A percentile compares a stretch with the other conserved stretches of the same genome.
Conservation (phyloP, 2,888 invertebrate genomes). For the Dimorphilus gyrociliatus region DNA sequence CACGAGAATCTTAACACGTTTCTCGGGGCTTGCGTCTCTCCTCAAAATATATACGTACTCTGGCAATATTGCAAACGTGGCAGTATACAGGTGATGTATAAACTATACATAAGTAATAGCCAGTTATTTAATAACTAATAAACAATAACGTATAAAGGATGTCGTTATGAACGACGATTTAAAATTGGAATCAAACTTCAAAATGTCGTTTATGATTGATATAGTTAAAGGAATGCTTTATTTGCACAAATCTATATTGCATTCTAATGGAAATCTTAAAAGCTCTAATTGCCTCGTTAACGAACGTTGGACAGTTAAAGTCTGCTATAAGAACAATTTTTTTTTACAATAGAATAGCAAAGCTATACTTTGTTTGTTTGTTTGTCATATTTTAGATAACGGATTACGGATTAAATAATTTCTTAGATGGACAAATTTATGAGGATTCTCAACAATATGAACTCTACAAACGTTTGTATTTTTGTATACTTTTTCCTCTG, state of each 20-base stretch:
- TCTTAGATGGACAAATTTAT: slow-evolving; percentile 47
- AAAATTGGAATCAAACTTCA: slow-evolving; percentile 23
- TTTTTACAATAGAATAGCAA: background rate
- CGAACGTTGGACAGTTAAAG: slow-evolving; percentile 68
- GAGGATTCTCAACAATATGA: slow-evolving; percentile 9
- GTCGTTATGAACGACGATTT: slow-evolving; percentile 26
- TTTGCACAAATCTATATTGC: too few species aligned
- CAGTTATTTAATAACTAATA: too few species aligned
- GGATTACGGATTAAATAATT: slow-evolving; percentile 58
- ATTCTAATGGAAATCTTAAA: slow-evolving; percentile 58
- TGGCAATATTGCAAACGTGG: too few species aligned
- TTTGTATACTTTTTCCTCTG: too few species aligned
- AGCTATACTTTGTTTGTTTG: background rate
- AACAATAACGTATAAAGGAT: slow-evolving; percentile 21
- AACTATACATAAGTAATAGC: too few species aligned
- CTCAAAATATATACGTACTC: too few species aligned
- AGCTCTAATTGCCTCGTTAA: slow-evolving; percentile 72
- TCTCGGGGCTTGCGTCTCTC: too few species aligned
- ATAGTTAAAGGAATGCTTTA: slow-evolving; percentile 18
- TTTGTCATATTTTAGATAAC: slow-evolving; percentile 51
- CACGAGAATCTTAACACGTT: too few species aligned
- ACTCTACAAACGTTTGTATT: slow-evolving; percentile 10
- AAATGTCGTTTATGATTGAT: slow-evolving; percentile 20
- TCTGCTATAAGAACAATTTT: background rate
- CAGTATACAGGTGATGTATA: too few species aligned